Percentiles rank a stretch among this genome's conserved stretches.
Evolutionary conservation across 2,888 invertebrate genomes (phyloP).

Genomic region (Spisula solida): DNA sequence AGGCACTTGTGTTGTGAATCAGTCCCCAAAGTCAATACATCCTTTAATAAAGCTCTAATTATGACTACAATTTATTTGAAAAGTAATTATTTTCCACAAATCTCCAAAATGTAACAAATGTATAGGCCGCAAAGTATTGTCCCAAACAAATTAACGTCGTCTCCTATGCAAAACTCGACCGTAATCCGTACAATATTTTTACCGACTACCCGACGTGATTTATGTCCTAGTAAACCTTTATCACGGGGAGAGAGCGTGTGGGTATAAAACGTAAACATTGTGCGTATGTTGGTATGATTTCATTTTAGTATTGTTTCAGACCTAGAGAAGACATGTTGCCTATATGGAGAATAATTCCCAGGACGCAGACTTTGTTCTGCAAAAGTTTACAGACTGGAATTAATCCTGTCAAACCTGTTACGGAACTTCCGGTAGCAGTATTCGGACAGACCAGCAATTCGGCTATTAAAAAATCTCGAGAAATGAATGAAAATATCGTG

Average conservation of each 20-base stretch:
- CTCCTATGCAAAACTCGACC: too few relatives aligned
- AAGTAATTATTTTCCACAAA: too few relatives aligned
- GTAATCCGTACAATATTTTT: conserved; percentile 13
- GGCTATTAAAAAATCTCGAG: not conserved
- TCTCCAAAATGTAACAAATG: too few relatives aligned
- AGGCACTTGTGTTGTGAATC: too few relatives aligned
- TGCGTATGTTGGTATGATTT: not conserved
- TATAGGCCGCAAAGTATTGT: too few relatives aligned
- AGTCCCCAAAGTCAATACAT: too few relatives aligned
- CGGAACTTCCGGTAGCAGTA: conserved; percentile 28
- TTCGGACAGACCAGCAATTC: conserved; percentile 42
- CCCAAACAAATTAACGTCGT: too few relatives aligned
- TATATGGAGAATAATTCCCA: conserved; percentile 52
- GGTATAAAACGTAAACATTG: conserved; percentile 39
- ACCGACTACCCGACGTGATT: conserved; percentile 38
- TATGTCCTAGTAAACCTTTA: conserved; percentile 27
- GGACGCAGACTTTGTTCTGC: conserved; percentile 18
- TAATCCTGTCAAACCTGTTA: conserved; percentile 8
- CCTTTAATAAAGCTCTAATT: too few relatives aligned
- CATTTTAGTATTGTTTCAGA: not conserved
- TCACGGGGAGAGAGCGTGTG: conserved; percentile 66
- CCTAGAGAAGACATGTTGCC: conserved; percentile 42
- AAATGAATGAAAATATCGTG: conserved; percentile 16
- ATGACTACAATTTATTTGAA: too few relatives aligned
- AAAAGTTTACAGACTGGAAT: conserved; percentile 44